Evolutionary conservation across 2,113 vertebrate species (phyloP), one percentile per base, ranked within the genome.

Genomic region (Phylloscopus trochiloides): DNA sequence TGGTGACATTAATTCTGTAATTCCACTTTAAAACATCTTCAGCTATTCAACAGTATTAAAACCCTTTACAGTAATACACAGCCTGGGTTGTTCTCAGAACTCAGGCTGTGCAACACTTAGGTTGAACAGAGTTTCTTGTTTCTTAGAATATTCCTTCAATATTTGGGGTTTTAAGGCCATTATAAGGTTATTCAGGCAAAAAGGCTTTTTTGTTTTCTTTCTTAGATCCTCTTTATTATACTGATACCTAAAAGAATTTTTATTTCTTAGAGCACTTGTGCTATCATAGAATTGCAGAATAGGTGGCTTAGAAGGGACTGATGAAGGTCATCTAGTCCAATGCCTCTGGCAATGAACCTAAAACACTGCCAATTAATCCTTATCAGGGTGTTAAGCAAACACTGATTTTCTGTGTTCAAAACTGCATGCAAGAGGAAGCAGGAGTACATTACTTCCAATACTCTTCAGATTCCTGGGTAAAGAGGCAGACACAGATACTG

Each of bases 41-140:
- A 13, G 15, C 28, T 42, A 4, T 40, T 68, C 22, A 70, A n/a
- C 32, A 59, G n/a, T n/a, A 32, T 38, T 55, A 38, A 80, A 65
- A 10, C 3, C 10, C 36, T 47, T 40, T 16, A 67, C 29, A 74
- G 4, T 38, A 84, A 59, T 14, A 13, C 1, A 14, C 0, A 0
- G 38, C 4, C 12, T 6, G 6, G 24, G 22, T 26, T 70, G 21
- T 62, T 82, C 29, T 62, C 28, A 57, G 51, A 62, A 74, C n/a
- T 32, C 7, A 14, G 4, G 4, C 29, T 67, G 32, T 58, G 31
- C 52, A 88, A 51, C 10, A 50, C 9, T 63, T 8, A 50, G 36
- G 3, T 6, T 81, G 55, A 71, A 82, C 18, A 32, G 1, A 40
- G 28, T 6, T 51, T 48, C 22, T 22, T 17, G 6, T 28, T n/a